Base-by-base conservation (phyloP, 2,113 vertebrate genomes). In the Taxidea taxus region DNA sequence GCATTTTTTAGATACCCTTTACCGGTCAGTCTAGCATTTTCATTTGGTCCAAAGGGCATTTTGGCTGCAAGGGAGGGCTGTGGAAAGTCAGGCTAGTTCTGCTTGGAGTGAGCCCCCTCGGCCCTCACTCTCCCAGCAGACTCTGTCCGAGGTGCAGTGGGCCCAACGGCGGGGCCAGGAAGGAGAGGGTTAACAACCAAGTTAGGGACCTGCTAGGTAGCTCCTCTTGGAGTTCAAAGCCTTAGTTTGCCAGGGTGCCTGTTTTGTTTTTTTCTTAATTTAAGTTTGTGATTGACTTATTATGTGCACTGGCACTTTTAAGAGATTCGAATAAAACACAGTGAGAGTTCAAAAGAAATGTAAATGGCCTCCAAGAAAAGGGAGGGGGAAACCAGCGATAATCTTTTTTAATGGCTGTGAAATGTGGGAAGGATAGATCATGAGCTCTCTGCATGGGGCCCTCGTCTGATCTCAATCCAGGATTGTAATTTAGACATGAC, bases 401-500 rank as follows among this genome's bases (percentile, higher is more conserved):
- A 99, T 99, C 98, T 99, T 98, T 99, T 98, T 98, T 98, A 99
- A 98, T 98, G 99, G 98, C 98, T 98, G 96, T 98, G 98, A 99
- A 98, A 98, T 98, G 98, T 98, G 98, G 98, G 98, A 98, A 98
- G 98, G 98, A 98, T 98, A 98, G 98, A 99, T 99, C 99, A 98
- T 98, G 98, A 98, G 98, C 98, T 98, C 98, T 97, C 99, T 94
- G 97, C 98, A 98, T 99, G 99, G 98, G 98, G 99, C 99, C 98
- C 98, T 98, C 97, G 85, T 98, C 99, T 99, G 98, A 98, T 97
- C 98, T 98, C 98, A 98, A 99, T 98, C 99, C 99, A 98, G 98
- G 98, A 97, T 99, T 99, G 98, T 99, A 99, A 99, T 99, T 99
- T 99, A 99, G 99, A 98, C 99, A 99, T 98, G 99, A 99, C 98